These are phyloP conservation scores for Eupithecia tripunctaria DNA, from an alignment of 2,888 invertebrate genomes.

Conservation along the genomic window DNA sequence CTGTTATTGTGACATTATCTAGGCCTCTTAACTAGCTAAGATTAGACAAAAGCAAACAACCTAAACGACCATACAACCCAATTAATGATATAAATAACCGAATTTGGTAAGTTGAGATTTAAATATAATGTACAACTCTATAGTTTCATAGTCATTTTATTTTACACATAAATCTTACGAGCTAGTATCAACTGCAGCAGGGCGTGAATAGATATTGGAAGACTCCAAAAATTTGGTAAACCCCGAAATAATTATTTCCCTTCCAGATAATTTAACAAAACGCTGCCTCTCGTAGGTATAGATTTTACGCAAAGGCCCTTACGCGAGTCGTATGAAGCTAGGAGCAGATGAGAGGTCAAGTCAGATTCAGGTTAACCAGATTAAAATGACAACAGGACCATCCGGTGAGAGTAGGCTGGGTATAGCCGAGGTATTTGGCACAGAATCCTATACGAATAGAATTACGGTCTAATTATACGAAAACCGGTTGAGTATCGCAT, in stretches of 20 bases:
- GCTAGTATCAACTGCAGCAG: neutral
- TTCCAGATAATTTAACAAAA: too few relatives aligned
- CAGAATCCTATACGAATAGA: conserved; percentile 63
- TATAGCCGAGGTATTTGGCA: conserved; percentile 47
- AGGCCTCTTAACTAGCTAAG: neutral
- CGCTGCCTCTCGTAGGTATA: neutral
- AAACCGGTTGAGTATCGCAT: conserved; percentile 56
- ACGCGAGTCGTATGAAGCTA: conserved; percentile 1
- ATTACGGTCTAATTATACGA: conserved; percentile 77
- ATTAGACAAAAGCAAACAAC: neutral
- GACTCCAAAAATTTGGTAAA: neutral
- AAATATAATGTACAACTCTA: neutral
- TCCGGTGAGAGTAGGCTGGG: conserved; percentile 9
- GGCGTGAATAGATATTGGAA: neutral
- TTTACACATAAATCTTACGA: neutral
- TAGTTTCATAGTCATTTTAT: too few relatives aligned
- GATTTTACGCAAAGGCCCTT: neutral
- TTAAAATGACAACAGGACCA: conserved; percentile 31
- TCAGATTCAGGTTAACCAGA: conserved; percentile 32
- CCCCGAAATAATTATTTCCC: neutral
- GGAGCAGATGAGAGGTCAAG: conserved; percentile 25
- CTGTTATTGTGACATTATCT: neutral
- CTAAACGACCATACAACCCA: neutral
- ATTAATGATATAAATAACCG: neutral
- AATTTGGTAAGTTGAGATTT: neutral